Base-by-base conservation (phyloP, 2,888 invertebrate species). In the Andrena haemorrhoa region DNA sequence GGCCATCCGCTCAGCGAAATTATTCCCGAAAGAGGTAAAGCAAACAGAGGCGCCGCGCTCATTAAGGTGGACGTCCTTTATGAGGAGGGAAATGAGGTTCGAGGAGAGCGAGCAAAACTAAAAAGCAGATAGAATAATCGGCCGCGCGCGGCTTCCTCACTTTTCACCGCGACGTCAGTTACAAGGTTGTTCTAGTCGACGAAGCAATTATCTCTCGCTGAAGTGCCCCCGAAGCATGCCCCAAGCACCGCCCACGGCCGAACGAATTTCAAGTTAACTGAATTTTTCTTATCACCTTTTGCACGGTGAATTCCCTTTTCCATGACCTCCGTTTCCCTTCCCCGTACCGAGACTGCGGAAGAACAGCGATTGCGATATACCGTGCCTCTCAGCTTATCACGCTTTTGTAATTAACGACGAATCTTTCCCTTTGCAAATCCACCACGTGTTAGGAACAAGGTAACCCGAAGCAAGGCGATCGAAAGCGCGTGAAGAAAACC, bases 131-230 rank as follows among this genome's bases (percentile, higher is more conserved):
- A 66, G 82, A 87, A 85, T 85, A 87, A 87, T 70, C 79, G 71
- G 64, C 58, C 65, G 71, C 73, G 71, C 69, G 65, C 76, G 82
- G 66, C 82, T 83, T 69, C 79, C 83, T 83, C 86, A 79, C 85
- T 88, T 87, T 87, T 87, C 87, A 88, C 73, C 79, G 71, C 73
- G 72, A 87, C 74, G 87, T 87, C 87, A 84, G 86, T 86, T 87
- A 88, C 86, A 88, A 87, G 86, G 73, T 82, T 81, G 84, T 88
- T 88, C 84, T 76, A 79, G 73, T 82, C 77, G 76, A 78, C 88
- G 88, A 77, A 83, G 75, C 88, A 88, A 87, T 87, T 87, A 88
- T 88, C 88, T 88, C 74, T 81, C 83, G 71, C 79, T 64, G 88
- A 88, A 87, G 87, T 86, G 79, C 72, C 78, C 63, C 75, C 68